Base-by-base conservation (phyloP, 2,113 vertebrate species). In the Maccullochella peelii region DNA sequence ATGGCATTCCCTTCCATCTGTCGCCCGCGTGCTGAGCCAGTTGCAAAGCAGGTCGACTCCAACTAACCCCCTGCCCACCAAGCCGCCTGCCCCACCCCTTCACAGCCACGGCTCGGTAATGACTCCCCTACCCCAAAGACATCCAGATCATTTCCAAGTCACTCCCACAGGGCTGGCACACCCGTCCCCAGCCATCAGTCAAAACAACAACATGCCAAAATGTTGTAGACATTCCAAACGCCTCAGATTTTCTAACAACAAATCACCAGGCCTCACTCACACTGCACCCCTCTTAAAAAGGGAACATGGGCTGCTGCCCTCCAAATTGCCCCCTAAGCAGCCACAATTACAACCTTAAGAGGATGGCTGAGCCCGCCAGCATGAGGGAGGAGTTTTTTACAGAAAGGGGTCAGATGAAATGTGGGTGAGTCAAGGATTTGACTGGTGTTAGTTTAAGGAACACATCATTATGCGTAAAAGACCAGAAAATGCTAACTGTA, bases 271-370 rank as follows among this genome's bases (percentile, higher is more conserved):
- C 67, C 69, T 47, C 88, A 69, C 86, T 86, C 61, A n/a, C 12
- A 16, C 79, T 52, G 49, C 47, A 57, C 63, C 63, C 84, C 36
- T 27, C n/a, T 69, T 66, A 83, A 80, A 87, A 88, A 87, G 57
- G 81, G 68, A 85, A 82, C 75, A 82, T 44, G 79, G 49, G 30
- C 84, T 58, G 65, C 50, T 80, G 84, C 80, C 86, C 77, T 84
- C 50, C 21, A 88, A 92, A 93, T 80, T 86, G 82, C 62, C 88
- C 89, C 52, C 59, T 59, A 74, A 87, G 79, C 63, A 84, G 80
- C 94, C 92, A 84, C 88, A 93, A 92, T 94, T 94, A 93, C 88
- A 95, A 59, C 82, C 69, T 82, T 88, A 57, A 74, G 55, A 79
- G 79, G 68, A 79, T 67, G 65, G 50, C 50, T 3, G 3, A 73